phyloP scores from a whole-genome alignment of 2,797 vertebrate genomes.

The Xyrichtys novacula region DNA sequence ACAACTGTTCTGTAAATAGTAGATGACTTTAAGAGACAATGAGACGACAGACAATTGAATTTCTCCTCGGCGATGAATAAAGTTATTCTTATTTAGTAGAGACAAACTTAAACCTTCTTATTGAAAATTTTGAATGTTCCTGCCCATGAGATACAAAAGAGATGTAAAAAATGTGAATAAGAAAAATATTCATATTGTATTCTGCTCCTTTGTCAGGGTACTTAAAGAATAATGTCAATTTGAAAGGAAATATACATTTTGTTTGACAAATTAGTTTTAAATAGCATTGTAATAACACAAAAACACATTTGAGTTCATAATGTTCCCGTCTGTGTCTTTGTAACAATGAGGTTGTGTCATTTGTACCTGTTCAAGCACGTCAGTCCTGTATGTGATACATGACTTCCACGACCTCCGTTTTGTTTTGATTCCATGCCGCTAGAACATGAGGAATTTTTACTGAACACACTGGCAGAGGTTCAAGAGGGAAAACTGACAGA shows the following conservation, averaged over 20 bases:
- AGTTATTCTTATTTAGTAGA: no score
- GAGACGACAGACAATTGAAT: no score
- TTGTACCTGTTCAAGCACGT: background rate
- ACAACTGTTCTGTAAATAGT: no score
- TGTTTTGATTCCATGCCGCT: background rate
- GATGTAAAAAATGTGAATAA: no score
- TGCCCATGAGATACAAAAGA: no score
- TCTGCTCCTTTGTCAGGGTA: background rate
- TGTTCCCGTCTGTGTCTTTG: background rate
- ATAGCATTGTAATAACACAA: background rate
- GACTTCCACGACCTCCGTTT: background rate
- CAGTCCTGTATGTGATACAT: background rate
- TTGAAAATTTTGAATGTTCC: no score
- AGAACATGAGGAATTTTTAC: constrained; percentile 3
- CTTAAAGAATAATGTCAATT: background rate
- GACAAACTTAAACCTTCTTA: no score
- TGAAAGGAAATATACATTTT: background rate
- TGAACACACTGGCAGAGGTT: constrained; percentile 13
- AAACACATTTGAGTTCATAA: background rate
- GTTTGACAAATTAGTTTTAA: background rate
- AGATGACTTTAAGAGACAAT: no score
- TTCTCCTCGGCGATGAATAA: no score
- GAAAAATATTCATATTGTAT: no score
- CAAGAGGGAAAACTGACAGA: constrained; percentile 1
- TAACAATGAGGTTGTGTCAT: constrained; percentile 5